Conservation (phyloP, 1,140 invertebrate species). For the Glossosoma conforme region DNA sequence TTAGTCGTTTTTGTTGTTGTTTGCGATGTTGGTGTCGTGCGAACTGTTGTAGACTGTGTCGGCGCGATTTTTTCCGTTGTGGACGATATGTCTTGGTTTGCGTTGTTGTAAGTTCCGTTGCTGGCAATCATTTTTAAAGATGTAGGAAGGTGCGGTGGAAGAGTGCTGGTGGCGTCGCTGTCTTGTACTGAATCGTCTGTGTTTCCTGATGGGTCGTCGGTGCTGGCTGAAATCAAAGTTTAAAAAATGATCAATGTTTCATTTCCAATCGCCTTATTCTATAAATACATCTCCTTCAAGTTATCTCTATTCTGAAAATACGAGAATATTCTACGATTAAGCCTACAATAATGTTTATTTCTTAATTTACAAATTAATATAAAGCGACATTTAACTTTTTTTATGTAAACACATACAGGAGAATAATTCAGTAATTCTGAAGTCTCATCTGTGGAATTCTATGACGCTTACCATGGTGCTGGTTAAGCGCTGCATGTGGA, state of each 20-base stretch:
- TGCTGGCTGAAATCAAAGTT: slow-evolving; percentile 2
- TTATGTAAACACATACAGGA: no score
- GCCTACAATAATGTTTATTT: no score
- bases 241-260: not conserved
- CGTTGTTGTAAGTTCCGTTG: not conserved
- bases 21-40: not conserved
- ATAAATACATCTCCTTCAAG: not conserved
- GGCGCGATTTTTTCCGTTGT: not conserved
- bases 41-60: not conserved
- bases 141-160: not conserved
- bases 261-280: not conserved
- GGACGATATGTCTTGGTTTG: not conserved
- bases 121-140: slow-evolving; percentile 6
- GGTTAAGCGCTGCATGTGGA: no score
- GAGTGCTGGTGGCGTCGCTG: not conserved
- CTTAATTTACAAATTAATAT: no score
- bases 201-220: not conserved
- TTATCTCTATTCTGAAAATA: not conserved
- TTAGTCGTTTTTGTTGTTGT: slow-evolving; percentile 7
- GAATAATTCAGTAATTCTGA: no score
- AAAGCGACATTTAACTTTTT: no score
- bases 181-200: not conserved
- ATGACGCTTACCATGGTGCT: no score
- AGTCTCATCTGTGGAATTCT: no score
- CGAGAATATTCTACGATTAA: not conserved